Evolutionary conservation across 1,140 invertebrate genomes (phyloP), one percentile per base, ranked within the genome.

Genomic region (Leptestheria dahalacensis): DNA sequence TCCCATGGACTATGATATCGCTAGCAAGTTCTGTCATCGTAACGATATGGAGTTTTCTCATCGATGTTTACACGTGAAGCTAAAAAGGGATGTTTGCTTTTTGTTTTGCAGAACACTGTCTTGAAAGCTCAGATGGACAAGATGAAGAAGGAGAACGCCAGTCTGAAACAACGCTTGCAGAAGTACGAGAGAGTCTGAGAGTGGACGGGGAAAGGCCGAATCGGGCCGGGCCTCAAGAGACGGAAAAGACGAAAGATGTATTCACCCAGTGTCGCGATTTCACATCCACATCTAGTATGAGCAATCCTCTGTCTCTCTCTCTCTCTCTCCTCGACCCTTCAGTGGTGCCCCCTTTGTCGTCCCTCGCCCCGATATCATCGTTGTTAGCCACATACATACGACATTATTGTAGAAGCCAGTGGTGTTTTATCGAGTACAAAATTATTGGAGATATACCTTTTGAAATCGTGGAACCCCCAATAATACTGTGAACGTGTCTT

Each of bases 91-190:
- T n/a, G 47, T 24, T 57, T 20, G 18, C 18, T 41, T 50, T 64
- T 51, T 59, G 21, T 54, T 65, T 79, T 76, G 24, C 74, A 89
- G 86, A 90, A 90, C 67, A 79, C 87, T 77, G 83, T 83, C 65
- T 75, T 90, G 69, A 82, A 86, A 68, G 85, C 88, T 74, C 86
- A 90, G 72, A 75, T 90, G 69, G 88, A 91, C 72, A 78, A 86
- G 72, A 75, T 93, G 71, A 88, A 88, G 76, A 89, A 89, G 74
- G 90, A 94, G 76, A 94, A 93, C 72, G 78, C 85, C 72, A 78
- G 86, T 69, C 78, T 93, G 67, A 84, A 87, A 69, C 85, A 88
- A 70, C 83, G 87, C 75, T 74, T 93, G 71, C 15, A 50, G 29
- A 53, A 60, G 33, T 52, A 60, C 20, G 51, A 60, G 18, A 28